These are phyloP conservation scores for Onychomys arenicola DNA, from an alignment of 2,797 vertebrate species.

Conservation along the genomic window DNA sequence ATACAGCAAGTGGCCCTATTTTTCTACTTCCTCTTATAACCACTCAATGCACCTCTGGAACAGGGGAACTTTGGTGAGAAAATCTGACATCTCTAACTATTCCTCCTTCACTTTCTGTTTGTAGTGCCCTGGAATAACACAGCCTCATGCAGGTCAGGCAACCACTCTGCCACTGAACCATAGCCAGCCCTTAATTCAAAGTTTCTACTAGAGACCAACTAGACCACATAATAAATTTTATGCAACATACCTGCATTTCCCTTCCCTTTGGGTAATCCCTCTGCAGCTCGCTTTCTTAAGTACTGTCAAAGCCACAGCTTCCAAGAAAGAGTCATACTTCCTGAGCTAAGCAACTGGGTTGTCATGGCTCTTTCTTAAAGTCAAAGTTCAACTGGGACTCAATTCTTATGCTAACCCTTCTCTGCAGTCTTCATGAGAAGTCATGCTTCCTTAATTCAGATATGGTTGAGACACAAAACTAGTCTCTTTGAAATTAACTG, in stretches of 20 bases:
- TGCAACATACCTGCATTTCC: background rate
- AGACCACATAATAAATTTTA: conserved; percentile 22
- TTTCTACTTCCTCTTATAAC: background rate
- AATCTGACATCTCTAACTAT: background rate
- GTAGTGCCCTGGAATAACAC: background rate
- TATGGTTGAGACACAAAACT: background rate
- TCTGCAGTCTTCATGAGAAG: background rate
- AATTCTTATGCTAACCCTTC: background rate
- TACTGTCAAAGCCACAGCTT: background rate
- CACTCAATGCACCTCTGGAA: background rate
- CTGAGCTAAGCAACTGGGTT: background rate
- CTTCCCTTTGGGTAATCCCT: background rate
- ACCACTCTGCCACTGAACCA: background rate
- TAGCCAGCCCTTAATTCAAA: background rate
- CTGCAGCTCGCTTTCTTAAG: background rate
- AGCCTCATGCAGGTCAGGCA: too few relatives aligned
- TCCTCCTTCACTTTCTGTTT: background rate
- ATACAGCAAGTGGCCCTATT: background rate
- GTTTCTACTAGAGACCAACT: background rate
- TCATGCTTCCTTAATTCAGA: background rate
- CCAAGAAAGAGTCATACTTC: background rate
- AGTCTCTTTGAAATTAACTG: background rate
- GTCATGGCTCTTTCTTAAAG: background rate
- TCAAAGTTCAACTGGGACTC: background rate
- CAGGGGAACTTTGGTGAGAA: background rate